Evolutionary conservation across 30 jellyfish, hydroid and myxozoan species (phyloP).

Genomic region (Cassiopea andromeda): DNA sequence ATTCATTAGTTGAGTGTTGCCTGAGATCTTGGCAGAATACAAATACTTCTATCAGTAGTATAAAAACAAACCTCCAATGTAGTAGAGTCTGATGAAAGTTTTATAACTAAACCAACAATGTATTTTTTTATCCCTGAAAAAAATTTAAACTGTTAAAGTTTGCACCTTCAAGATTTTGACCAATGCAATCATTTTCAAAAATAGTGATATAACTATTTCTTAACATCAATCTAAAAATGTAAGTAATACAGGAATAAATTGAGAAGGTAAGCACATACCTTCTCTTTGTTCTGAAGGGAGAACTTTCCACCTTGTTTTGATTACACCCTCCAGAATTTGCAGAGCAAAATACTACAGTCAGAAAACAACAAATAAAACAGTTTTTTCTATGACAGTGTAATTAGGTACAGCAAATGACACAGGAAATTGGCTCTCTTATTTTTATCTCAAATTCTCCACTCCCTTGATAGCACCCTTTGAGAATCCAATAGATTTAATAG

Average conservation of each 20-base stretch:
- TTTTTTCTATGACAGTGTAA: no score
- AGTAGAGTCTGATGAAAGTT: conserved; percentile 80
- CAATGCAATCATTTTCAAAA: background rate
- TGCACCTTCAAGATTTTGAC: background rate
- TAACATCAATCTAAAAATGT: no score
- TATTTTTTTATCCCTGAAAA: conserved; percentile 88
- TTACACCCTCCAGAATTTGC: conserved; percentile 94
- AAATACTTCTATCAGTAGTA: background rate
- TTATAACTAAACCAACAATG: conserved; percentile 91
- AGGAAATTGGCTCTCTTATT: no score
- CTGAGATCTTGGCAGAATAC: no score
- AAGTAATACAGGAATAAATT: no score
- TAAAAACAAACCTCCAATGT: conserved; percentile 78
- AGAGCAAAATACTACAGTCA: conserved; percentile 89
- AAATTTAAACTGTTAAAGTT: background rate
- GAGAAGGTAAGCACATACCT: conserved; percentile 52
- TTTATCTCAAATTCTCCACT: no score
- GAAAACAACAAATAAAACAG: no score
- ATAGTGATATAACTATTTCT: no score
- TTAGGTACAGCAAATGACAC: no score
- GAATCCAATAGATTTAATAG: no score
- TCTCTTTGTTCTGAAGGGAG: conserved; percentile 96
- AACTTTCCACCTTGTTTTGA: conserved; percentile 96
- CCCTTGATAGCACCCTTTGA: no score
- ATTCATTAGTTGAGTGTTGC: no score